Evolutionary conservation across 2,113 vertebrate species (phyloP), one percentile per base, ranked within the genome.

Genomic region (Menidia beryllina): DNA sequence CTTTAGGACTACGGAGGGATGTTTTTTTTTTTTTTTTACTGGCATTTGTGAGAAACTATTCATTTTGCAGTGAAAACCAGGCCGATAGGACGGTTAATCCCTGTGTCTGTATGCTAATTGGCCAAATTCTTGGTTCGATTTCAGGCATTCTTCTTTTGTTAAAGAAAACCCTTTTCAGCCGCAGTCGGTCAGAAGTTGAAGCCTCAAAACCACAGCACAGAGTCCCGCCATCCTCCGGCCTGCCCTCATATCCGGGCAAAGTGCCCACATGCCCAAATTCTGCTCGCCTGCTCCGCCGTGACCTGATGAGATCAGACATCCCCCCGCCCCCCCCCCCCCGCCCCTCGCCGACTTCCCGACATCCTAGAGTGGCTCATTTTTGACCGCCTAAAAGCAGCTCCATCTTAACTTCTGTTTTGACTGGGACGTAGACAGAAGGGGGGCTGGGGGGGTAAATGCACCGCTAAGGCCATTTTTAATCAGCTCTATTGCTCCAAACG

Each of bases 231-330:
- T 72, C 30, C 52, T 68, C 55, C 45, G 39, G 53, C 56, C 60
- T 12, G 0, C 69, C 66, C 36, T 3, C 59, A 51, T 56, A 51
- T 11, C 25, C 30, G 23, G 20, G n/a, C 11, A 25, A 39, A 9
- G 78, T 26, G 47, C 63, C 77, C 65, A 41, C 24, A 4, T 59
- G 50, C 75, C 75, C 15, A 63, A 77, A 63, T 83, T 87, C 72
- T 68, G 69, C 79, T 79, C 38, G 81, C 77, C 80, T 54, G 77
- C 72, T 81, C 83, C 27, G 60, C 84, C 15, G 2, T 91, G 89
- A 88, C 87, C 72, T 90, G 81, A 93, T 86, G 52, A 75, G 81
- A 89, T 80, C 82, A 69, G 90, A 92, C 87, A 43, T 45, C 52
- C 12, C 55, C 50, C 39, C 2, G 3, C 2, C 2, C 51, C 50